Conservation (phyloP, 2,113 vertebrate species). For the Sceloporus tristichus region DNA sequence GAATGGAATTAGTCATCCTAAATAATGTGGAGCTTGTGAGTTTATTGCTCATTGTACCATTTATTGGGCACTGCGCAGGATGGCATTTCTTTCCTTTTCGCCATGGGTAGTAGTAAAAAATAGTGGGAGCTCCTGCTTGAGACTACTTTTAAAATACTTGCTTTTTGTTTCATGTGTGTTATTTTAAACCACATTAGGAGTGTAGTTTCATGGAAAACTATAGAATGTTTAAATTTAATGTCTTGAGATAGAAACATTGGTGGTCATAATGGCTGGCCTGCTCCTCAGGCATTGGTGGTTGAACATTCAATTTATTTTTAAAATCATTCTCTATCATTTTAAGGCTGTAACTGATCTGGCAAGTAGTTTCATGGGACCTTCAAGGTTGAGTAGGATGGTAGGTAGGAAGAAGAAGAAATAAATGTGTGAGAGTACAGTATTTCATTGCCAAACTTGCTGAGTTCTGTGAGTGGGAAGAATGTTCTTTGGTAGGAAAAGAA, state of each 20-base stretch:
- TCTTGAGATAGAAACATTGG: background rate
- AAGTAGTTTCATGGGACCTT: background rate
- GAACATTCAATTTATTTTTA: background rate
- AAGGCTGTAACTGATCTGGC: background rate
- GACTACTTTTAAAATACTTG: background rate
- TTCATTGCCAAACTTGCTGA: background rate
- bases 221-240: background rate
- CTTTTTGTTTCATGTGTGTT: background rate
- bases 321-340: background rate
- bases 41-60: background rate
- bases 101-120: background rate
- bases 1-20: background rate
- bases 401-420: background rate
- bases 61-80: background rate
- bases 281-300: background rate
- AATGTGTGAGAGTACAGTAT: background rate
- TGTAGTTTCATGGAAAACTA: background rate
- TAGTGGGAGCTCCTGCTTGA: background rate
- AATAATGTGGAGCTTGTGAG: background rate
- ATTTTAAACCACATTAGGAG: background rate
- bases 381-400: background rate
- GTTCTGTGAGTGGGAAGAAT: background rate
- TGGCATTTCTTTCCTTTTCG: background rate
- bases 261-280: background rate
- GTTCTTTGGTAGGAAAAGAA: background rate